phyloP scores from a whole-genome alignment of 1,140 invertebrate genomes.

The Megathymus violae region DNA sequence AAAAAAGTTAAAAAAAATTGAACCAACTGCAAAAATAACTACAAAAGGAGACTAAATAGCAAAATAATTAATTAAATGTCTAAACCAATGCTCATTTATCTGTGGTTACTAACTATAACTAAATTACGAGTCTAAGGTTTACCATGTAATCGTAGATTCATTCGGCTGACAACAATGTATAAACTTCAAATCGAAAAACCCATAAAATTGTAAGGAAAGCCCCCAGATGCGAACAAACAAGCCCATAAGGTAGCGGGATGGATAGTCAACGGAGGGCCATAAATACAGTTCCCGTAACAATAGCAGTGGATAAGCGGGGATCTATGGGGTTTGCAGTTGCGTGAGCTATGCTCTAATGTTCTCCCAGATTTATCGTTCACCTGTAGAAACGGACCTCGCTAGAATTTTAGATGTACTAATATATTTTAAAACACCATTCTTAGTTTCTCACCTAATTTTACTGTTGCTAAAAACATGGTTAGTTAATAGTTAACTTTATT shows the following conservation, averaged over 20 bases:
- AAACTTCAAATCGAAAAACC: background rate
- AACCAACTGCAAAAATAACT: no score
- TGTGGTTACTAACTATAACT: no score
- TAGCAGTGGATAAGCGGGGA: slow-evolving; percentile 54
- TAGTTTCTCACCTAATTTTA: no score
- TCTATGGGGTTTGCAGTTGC: slow-evolving; percentile 55
- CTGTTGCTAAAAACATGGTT: no score
- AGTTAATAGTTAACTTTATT: no score
- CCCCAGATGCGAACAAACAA: slow-evolving; percentile 19
- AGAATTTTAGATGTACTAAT: slow-evolving; percentile 1
- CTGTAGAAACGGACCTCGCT: slow-evolving; percentile 40
- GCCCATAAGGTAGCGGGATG: slow-evolving; percentile 31
- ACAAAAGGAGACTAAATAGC: no score
- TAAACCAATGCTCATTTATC: no score
- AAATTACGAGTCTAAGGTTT: no score
- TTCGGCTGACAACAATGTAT: no score
- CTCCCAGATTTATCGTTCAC: slow-evolving; percentile 54
- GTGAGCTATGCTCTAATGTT: slow-evolving; percentile 39
- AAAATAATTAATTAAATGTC: no score
- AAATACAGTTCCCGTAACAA: slow-evolving; percentile 53
- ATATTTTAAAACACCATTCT: background rate
- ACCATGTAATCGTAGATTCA: no score
- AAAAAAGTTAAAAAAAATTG: no score
- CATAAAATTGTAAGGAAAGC: slow-evolving; percentile 3
- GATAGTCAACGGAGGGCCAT: slow-evolving; percentile 52